Conservation (phyloP, 2,113 vertebrate species). For the Gopherus flavomarginatus region DNA sequence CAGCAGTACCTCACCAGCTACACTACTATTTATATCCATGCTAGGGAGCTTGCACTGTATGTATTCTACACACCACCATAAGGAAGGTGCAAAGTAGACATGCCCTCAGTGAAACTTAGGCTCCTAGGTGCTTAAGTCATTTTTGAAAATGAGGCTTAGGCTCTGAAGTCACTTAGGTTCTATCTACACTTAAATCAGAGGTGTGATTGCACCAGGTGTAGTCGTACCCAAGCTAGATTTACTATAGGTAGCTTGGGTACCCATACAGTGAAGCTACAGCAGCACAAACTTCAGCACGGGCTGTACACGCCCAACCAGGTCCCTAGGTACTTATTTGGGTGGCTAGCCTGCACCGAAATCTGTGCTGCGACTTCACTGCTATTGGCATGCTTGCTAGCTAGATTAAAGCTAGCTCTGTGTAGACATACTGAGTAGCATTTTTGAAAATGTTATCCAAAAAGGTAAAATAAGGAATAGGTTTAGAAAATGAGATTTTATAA, state of each 20-base stretch:
- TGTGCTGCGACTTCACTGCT: too few relatives aligned
- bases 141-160: neutral
- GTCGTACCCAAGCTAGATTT: neutral
- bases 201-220: neutral
- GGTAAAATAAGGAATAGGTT: neutral
- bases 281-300: too few relatives aligned
- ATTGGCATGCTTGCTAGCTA: neutral
- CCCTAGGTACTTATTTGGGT: neutral
- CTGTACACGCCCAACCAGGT: neutral
- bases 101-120: too few relatives aligned
- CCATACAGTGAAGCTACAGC: too few relatives aligned
- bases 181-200: neutral
- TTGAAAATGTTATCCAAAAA: neutral
- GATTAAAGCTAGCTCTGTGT: neutral
- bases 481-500: neutral
- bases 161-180: neutral
- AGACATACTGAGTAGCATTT: neutral
- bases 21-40: too few relatives aligned
- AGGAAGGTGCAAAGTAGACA: neutral
- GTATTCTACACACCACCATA: neutral
- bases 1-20: neutral
- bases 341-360: neutral
- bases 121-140: neutral
- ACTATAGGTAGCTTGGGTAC: neutral
- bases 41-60: neutral